These are phyloP conservation scores for Eciton burchellii DNA, from an alignment of 1,140 invertebrate genomes.

Conservation along the genomic window DNA sequence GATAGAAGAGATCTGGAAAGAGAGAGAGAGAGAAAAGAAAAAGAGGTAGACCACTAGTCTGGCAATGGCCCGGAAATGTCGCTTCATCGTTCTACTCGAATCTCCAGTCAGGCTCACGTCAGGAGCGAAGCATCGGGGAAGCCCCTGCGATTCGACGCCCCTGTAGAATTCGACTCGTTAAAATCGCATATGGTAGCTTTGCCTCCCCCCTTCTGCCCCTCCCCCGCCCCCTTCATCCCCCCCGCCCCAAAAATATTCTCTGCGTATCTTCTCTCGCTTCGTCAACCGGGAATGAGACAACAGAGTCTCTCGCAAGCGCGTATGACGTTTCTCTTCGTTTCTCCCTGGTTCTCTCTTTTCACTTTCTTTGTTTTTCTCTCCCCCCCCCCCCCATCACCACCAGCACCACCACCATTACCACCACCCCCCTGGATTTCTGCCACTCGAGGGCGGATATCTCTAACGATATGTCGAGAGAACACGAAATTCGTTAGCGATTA, in stretches of 20 bases:
- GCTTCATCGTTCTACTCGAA: slow-evolving; percentile 21
- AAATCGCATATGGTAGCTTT: background rate
- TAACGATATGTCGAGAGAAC: background rate
- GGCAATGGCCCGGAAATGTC: slow-evolving; percentile 34
- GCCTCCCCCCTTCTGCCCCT: background rate
- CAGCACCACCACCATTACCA: too few relatives aligned
- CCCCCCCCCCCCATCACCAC: too few relatives aligned
- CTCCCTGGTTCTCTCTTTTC: background rate
- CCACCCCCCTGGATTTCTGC: too few relatives aligned
- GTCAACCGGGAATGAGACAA: background rate
- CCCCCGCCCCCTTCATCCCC: background rate
- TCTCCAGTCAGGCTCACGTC: slow-evolving; percentile 10
- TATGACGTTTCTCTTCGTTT: slow-evolving; percentile 13
- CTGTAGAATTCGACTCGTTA: background rate
- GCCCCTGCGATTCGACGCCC: background rate
- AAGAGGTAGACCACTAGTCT: slow-evolving; percentile 54
- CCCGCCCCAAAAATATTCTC: slow-evolving; percentile 14
- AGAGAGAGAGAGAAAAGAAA: slow-evolving; percentile 15
- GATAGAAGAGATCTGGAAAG: slow-evolving; percentile 12
- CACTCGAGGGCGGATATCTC: too few relatives aligned
- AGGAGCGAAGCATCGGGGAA: background rate
- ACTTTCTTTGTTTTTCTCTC: too few relatives aligned
- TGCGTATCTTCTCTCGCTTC: background rate
- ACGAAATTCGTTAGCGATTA: background rate
- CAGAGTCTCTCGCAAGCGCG: background rate